Evolutionary conservation across 2,888 invertebrate genomes (phyloP), one percentile per base, ranked within the genome.

Genomic region (Beris chalybata): DNA sequence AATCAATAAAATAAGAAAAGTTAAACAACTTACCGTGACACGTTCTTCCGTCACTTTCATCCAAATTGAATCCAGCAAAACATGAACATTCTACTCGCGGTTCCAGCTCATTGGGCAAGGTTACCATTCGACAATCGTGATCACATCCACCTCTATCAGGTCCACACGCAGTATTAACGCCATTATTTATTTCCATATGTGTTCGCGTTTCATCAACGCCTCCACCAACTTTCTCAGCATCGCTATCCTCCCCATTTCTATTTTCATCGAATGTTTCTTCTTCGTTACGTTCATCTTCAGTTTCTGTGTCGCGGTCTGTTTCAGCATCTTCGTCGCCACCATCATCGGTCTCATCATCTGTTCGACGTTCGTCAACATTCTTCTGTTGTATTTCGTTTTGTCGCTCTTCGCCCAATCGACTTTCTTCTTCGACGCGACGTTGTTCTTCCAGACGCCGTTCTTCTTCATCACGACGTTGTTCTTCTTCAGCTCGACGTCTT

Each of bases 61-160:
- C 81, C 64, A 83, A 75, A 44, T 74, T 78, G 71, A 79, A 86
- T 2, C 83, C 83, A 3, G 73, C 65, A 38, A 71, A 74, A 66
- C 82, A 82, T 12, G 76, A 75, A 64, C 81, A 81, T 61, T 75
- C 73, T 7, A 77, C 70, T 29, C 76, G 74, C n/a, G 78, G 76
- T 44, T 78, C 77, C 66, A 77, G 76, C 66, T 81, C 79, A 9
- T 76, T 76, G 0, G 78, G 76, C 63, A 76, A 79, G 5, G 81
- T 70, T 15, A 79, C 70, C 53, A 82, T 76, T 56, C 76, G 74
- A 68, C 83, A 83, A 43, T 79, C 81, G 52, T 86, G 85, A 55
- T 83, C 81, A 73, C 86, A 86, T 5, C 81, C 82, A 9, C 81
- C 82, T 48, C 76, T 77, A 67, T 82, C 80, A 30, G 76, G 70